These are phyloP conservation scores for Scaptomyza graminum DNA, from an alignment of 1,140 invertebrate species.

Conservation along the genomic window DNA sequence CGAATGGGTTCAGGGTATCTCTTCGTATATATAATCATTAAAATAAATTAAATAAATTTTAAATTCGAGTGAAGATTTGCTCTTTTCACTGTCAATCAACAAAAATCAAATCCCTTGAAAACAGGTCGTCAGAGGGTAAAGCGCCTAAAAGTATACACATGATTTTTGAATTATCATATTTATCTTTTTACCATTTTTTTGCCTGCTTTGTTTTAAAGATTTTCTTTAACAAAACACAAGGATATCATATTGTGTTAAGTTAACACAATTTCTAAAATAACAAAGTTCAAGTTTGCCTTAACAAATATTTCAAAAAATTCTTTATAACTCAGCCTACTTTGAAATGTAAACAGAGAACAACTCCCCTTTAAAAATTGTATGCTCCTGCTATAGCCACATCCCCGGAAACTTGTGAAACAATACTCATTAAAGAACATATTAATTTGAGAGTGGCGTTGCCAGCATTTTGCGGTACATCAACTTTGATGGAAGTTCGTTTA, in stretches of 20 bases:
- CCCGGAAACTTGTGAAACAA: conserved; percentile 44
- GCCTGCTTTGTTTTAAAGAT: no score
- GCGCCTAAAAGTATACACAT: no score
- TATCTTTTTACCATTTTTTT: no score
- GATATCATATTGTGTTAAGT: not conserved
- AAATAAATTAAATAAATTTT: no score
- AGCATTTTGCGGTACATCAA: conserved; percentile 53
- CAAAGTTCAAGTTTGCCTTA: not conserved
- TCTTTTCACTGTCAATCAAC: no score
- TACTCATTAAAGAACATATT: conserved; percentile 56
- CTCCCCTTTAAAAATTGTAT: not conserved
- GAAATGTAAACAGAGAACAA: conserved; percentile 19
- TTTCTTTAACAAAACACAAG: not conserved
- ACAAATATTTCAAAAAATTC: conserved; percentile 6
- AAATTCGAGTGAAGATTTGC: no score
- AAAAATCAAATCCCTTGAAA: no score
- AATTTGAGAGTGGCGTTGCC: conserved; percentile 48
- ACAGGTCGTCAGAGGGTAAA: no score
- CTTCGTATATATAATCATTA: no score
- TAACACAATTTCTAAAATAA: not conserved
- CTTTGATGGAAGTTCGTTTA: conserved; percentile 61
- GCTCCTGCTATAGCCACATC: not conserved
- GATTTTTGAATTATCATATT: no score
- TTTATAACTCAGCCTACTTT: conserved; percentile 12
- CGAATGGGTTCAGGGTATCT: no score